Base-by-base conservation (phyloP, 1,140 invertebrate genomes). In the Sminthurinus signatus region DNA sequence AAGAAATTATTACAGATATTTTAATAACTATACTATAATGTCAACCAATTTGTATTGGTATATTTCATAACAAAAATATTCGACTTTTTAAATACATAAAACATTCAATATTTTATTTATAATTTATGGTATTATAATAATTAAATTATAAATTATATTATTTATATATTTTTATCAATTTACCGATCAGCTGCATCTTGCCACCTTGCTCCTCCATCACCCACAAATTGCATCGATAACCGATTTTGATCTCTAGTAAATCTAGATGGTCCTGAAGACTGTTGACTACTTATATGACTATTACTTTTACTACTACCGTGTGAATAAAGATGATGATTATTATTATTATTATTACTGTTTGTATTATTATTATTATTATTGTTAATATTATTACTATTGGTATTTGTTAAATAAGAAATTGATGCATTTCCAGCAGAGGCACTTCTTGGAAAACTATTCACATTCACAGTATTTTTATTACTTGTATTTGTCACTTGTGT, bases 161-260 rank as follows among this genome's bases (percentile, higher is more conserved):
- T n/a, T n/a, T n/a, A n/a, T n/a, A n/a, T n/a, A n/a, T n/a, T n/a
- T n/a, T n/a, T n/a, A n/a, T n/a, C n/a, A n/a, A n/a, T 42, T 29
- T 80, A 80, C 68, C 85, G 80, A 71, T 92, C 89, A 25, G 89
- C 89, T 2, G 89, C 90, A 75, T 92, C 89, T 57, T 86, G 81
- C 90, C 90, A 93, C 62, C 84, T 81, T 67, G 81, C 80, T 65
- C 82, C 82, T 77, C 82, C 82, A 61, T 85, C 85, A 23, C 84
- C 84, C 23, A 88, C 80, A 73, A 88, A 87, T 75, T 93, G 90
- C 86, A 94, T 93, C 0, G 93, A 96, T n/a, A 95, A 80, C 29
- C 93, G 79, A 74, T 89, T 89, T 63, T 81, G 85, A 73, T 81
- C 78, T 55, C 81, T 71, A 29, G 75, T 75, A 67, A 82, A 81